Conservation (phyloP, 2,113 vertebrate species). For the Talpa occidentalis region DNA sequence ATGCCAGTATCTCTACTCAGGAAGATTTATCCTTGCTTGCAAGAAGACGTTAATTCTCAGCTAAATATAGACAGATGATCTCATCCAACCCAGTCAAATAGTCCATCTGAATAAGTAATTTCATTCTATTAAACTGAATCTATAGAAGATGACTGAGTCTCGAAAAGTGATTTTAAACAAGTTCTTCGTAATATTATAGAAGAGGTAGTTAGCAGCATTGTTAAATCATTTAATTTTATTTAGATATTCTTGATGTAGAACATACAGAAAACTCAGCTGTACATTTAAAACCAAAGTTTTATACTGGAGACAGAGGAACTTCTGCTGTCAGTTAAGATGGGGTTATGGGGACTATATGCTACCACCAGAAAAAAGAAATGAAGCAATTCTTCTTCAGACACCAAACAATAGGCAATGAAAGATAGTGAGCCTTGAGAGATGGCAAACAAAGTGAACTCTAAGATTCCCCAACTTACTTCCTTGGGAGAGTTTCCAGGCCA, state of each 20-base stretch:
- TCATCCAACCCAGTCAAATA: slow-evolving; percentile 2
- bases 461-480: background rate
- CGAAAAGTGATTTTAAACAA: slow-evolving; percentile 2
- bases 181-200: background rate
- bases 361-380: slow-evolving; percentile 2
- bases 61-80: slow-evolving; percentile 38
- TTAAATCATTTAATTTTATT: slow-evolving; percentile 16
- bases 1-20: slow-evolving; percentile 24
- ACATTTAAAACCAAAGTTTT: background rate
- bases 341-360: background rate
- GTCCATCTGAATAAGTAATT: slow-evolving; percentile 35
- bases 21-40: slow-evolving; percentile 34
- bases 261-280: background rate
- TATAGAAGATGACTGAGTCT: slow-evolving; percentile 20
- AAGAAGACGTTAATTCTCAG: slow-evolving; percentile 16
- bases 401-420: background rate
- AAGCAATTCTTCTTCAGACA: background rate
- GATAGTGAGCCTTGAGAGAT: background rate
- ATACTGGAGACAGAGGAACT: background rate
- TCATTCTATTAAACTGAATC: slow-evolving; percentile 57
- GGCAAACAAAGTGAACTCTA: background rate
- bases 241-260: background rate
- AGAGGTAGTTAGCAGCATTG: background rate
- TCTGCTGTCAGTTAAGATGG: background rate
- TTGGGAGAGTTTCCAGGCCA: background rate